These are phyloP conservation scores for Tipula lateralis DNA, from an alignment of 2,888 invertebrate genomes.

Conservation along the genomic window DNA sequence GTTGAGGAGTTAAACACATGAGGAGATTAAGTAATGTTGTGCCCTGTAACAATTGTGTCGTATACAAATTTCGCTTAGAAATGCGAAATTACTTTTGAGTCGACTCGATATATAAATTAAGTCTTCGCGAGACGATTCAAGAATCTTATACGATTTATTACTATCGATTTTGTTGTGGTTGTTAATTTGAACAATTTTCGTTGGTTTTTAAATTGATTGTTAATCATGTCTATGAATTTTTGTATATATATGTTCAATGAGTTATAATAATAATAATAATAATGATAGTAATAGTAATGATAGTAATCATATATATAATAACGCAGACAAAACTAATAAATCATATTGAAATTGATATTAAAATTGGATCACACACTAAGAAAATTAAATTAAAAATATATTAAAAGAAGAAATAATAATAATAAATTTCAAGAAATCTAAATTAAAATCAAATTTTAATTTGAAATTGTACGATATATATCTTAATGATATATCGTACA, in stretches of 20 bases:
- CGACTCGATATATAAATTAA: too few relatives aligned
- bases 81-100: too few relatives aligned
- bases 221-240: neutral
- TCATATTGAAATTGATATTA: constrained; percentile 9
- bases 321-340: neutral
- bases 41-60: too few relatives aligned
- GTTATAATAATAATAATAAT: neutral
- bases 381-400: neutral
- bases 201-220: constrained; percentile 11
- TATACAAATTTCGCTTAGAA: too few relatives aligned
- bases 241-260: neutral
- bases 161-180: neutral
- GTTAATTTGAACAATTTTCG: neutral
- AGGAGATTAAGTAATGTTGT: too few relatives aligned
- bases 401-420: neutral
- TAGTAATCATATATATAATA: neutral
- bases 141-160: neutral
- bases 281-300: neutral
- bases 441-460: constrained; percentile 1
- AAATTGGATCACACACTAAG: constrained; percentile 1
- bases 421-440: neutral
- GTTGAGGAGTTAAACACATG: neutral
- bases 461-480: neutral
- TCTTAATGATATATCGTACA: neutral
- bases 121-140: neutral